Evolutionary conservation across 2,797 vertebrate genomes (phyloP), one percentile per base, ranked within the genome.

Genomic region (Urocyon cinereoargenteus): DNA sequence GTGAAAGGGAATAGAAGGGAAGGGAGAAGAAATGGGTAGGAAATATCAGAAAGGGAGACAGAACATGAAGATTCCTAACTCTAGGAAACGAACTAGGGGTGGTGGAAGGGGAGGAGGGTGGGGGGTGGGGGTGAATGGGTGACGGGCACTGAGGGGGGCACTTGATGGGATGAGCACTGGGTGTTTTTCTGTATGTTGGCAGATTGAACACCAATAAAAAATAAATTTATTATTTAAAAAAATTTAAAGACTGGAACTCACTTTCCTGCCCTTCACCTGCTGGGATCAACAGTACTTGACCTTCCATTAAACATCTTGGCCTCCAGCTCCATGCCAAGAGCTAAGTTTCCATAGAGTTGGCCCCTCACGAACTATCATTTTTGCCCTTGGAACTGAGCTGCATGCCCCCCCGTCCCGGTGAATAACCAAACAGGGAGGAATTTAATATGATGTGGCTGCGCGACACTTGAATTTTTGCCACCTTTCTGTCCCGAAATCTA

Each of bases 391-490:
- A 86, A 78, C 18, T n/a, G 9, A 45, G 10, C 45, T 26, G 55
- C 15, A 22, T 19, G 34, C 66, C 15, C 19, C 0, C 0, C 1
- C 5, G n/a, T n/a, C n/a, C n/a, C n/a, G 19, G 19, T 31, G 12
- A 81, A 28, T 31, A 61, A 55, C 34, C 51, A 26, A 45, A 72
- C 53, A 1, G n/a, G 53, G 68, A 77, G 68, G 13, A 15, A 86
- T 90, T 86, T 73, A 22, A 36, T 51, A 72, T 15, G 12, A 18
- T 24, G 24, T 2, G 13, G 77, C 70, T 83, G 8, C 4, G 5
- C 0, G 1, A 66, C 5, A 49, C 28, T 59, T 14, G 36, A 16
- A 49, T n/a, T 31, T 79, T 53, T 15, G 2, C 31, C 10, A 28
- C 0, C 19, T 26, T 15, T 55, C 59, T 31, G 40, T 0, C 22